Percentiles rank a stretch among this genome's conserved stretches.
phyloP scores from a whole-genome alignment of 2,888 invertebrate species.

The Vannuccia rotundouncinata region DNA sequence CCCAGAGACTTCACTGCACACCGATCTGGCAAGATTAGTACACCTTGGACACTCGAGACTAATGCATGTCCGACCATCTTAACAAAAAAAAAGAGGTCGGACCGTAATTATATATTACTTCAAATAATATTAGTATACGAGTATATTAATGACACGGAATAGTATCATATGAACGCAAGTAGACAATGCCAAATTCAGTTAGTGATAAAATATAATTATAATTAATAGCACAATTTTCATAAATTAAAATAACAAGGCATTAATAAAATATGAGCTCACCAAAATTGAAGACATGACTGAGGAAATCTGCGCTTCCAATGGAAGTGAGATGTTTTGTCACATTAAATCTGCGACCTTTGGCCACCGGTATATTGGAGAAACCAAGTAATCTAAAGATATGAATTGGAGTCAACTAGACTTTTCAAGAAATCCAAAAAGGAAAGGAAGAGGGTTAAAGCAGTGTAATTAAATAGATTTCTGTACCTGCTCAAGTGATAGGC shows the following conservation, averaged over 20 bases:
- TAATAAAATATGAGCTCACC: too few relatives aligned
- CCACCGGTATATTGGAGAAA: not conserved
- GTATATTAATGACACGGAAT: too few relatives aligned
- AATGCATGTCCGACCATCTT: not conserved
- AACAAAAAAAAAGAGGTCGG: not conserved
- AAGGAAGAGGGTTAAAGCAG: not conserved
- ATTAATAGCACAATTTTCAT: too few relatives aligned
- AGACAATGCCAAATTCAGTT: too few relatives aligned
- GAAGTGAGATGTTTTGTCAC: not conserved
- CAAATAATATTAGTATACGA: too few relatives aligned
- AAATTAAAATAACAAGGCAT: too few relatives aligned
- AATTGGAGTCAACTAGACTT: not conserved
- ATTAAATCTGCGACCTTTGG: not conserved
- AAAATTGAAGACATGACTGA: not conserved
- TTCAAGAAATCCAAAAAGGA: not conserved
- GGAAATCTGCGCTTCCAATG: not conserved
- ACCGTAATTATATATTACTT: not conserved
- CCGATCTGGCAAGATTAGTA: not conserved
- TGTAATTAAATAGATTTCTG: not conserved
- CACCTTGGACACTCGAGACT: not conserved
- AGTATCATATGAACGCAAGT: too few relatives aligned
- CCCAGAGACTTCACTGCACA: not conserved
- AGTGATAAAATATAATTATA: too few relatives aligned
- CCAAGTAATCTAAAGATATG: not conserved
- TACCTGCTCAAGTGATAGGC: not conserved